Evolutionary conservation across 2,888 invertebrate genomes (phyloP).

Genomic region (Stomorhina lunata): DNA sequence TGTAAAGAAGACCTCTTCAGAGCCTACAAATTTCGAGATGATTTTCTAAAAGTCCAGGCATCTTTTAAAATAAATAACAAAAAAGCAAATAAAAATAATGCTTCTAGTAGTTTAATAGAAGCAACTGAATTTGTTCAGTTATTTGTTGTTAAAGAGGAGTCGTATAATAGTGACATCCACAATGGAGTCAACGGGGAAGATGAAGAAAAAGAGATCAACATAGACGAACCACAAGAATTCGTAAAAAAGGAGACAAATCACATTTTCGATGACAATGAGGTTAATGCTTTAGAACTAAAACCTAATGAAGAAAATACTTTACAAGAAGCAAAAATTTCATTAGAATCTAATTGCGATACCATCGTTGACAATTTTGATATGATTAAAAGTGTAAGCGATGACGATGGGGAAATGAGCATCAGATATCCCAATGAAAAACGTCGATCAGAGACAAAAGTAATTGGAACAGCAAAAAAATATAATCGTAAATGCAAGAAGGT

Average conservation of each 20-base stretch:
- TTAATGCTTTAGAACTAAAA: slow-evolving; percentile 39
- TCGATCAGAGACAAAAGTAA: neutral
- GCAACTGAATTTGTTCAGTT: slow-evolving; percentile 57
- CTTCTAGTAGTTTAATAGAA: neutral
- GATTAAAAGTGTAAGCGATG: neutral
- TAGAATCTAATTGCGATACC: neutral
- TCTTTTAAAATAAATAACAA: slow-evolving; percentile 43
- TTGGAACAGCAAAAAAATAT: neutral
- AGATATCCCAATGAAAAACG: slow-evolving; percentile 4
- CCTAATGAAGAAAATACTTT: slow-evolving; percentile 47
- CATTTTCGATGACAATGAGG: neutral
- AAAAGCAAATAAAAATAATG: slow-evolving; percentile 24
- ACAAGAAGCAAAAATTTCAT: slow-evolving; percentile 20
- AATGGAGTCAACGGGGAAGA: neutral
- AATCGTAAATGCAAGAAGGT: neutral
- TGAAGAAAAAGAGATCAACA: slow-evolving; percentile 54
- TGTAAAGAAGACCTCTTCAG: slow-evolving; percentile 61
- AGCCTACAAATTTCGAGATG: slow-evolving; percentile 65
- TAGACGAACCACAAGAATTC: slow-evolving; percentile 19
- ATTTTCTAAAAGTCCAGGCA: slow-evolving; percentile 63
- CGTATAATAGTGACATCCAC: neutral
- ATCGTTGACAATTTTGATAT: neutral
- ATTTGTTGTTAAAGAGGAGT: slow-evolving; percentile 44
- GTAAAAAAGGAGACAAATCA: slow-evolving; percentile 15
- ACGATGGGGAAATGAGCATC: neutral